Percentiles rank a stretch among this genome's conserved stretches.
Conservation (phyloP, 1,140 invertebrate species). For the Delia radicum region DNA sequence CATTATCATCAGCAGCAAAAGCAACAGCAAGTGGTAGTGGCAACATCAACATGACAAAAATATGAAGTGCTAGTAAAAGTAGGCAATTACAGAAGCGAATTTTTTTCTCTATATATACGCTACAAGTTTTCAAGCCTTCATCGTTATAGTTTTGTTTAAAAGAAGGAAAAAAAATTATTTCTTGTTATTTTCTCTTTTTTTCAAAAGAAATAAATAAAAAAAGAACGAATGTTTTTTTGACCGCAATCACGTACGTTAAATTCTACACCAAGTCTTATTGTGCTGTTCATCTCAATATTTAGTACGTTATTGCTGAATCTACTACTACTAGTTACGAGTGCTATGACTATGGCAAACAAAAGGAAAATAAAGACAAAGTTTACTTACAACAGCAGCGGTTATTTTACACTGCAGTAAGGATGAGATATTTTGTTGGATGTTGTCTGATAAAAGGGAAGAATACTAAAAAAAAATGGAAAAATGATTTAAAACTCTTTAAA, state of each 20-base stretch:
- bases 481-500: too few relatives aligned
- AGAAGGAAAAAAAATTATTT: not conserved
- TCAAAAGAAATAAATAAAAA: not conserved
- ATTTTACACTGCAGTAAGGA: not conserved
- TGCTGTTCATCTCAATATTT: not conserved
- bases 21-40: not conserved
- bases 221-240: not conserved
- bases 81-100: conserved; percentile 3
- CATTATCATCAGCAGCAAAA: not conserved
- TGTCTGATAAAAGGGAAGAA: too few relatives aligned
- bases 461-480: too few relatives aligned
- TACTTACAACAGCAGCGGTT: not conserved
- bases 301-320: too few relatives aligned
- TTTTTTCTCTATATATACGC: not conserved
- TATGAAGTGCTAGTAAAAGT: conserved; percentile 9
- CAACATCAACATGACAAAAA: not conserved
- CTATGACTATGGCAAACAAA: not conserved
- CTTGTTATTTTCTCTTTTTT: not conserved
- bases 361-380: not conserved
- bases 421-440: not conserved
- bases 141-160: not conserved
- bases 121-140: not conserved
- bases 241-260: conserved; percentile 16
- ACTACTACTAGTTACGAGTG: too few relatives aligned
- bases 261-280: not conserved